These are phyloP conservation scores for Oncorhynchus keta DNA, from an alignment of 2,113 vertebrate genomes.

Conservation along the genomic window DNA sequence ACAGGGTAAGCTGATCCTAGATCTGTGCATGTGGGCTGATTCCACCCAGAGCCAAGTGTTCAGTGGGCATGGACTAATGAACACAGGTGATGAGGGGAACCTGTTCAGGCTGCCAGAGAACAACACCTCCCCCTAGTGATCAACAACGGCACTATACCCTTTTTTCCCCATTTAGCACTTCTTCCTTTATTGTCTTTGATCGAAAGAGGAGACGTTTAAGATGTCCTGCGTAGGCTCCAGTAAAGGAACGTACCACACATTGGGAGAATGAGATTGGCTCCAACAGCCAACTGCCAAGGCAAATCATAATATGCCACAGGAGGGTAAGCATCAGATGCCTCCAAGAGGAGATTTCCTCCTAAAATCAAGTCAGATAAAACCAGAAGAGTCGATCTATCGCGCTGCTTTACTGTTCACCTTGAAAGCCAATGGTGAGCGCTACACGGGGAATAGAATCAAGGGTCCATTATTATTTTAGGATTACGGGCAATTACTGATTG, in stretches of 20 bases:
- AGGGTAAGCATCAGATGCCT: constrained; percentile 52
- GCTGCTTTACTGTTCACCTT: constrained; percentile 47
- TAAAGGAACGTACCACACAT: constrained; percentile 15
- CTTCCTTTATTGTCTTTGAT: neutral
- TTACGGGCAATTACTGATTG: constrained; percentile 39
- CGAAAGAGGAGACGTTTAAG: neutral
- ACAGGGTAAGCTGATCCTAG: neutral
- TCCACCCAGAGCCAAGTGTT: neutral
- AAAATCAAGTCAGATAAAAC: constrained; percentile 55
- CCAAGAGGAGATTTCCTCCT: constrained; percentile 52
- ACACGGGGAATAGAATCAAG: constrained; percentile 3
- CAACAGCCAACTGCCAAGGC: constrained; percentile 34
- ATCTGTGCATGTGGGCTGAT: neutral
- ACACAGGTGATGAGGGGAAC: neutral
- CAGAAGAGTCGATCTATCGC: constrained; percentile 28
- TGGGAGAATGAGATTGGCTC: constrained; percentile 13
- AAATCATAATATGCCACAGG: constrained; percentile 41
- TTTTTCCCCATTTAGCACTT: neutral
- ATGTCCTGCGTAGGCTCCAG: neutral
- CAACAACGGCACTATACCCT: neutral
- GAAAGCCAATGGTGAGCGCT: constrained; percentile 7
- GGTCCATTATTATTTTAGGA: constrained; percentile 47
- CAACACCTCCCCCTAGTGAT: constrained; percentile 46
- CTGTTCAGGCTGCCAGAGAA: neutral
- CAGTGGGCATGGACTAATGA: neutral